Conservation (phyloP, 2,113 vertebrate species). For the Psittacus erithacus region DNA sequence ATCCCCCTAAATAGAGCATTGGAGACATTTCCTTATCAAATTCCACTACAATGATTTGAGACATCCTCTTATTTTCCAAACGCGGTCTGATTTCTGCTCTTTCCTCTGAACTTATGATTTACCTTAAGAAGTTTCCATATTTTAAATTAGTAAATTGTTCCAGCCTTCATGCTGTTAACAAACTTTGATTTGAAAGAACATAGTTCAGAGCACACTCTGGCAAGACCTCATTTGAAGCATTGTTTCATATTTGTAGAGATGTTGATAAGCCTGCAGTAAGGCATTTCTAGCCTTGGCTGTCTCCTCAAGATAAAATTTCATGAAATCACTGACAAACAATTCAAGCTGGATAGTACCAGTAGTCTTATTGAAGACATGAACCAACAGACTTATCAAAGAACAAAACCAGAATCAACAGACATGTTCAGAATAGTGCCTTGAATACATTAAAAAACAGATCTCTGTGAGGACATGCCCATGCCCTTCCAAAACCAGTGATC, state of each 20-base stretch:
- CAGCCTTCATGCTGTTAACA: neutral
- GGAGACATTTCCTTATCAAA: neutral
- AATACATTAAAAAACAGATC: neutral
- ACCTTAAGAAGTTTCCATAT: neutral
- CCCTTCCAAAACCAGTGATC: neutral
- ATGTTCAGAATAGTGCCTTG: neutral
- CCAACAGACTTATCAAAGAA: neutral
- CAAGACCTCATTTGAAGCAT: neutral
- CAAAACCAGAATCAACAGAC: neutral
- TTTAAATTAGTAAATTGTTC: neutral
- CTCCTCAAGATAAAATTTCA: neutral
- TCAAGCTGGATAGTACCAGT: neutral
- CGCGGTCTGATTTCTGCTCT: neutral
- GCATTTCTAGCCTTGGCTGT: neutral
- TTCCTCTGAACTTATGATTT: neutral
- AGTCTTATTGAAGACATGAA: neutral
- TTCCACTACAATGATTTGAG: neutral
- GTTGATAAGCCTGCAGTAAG: neutral
- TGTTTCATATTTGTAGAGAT: neutral
- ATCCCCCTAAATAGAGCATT: neutral
- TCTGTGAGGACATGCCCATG: accelerated
- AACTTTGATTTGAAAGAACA: neutral
- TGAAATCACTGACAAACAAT: neutral
- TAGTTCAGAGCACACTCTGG: neutral
- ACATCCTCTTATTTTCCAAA: neutral